Evolutionary conservation across 1,140 invertebrate genomes (phyloP).

Genomic region (Pseudachorutes palmiensis): DNA sequence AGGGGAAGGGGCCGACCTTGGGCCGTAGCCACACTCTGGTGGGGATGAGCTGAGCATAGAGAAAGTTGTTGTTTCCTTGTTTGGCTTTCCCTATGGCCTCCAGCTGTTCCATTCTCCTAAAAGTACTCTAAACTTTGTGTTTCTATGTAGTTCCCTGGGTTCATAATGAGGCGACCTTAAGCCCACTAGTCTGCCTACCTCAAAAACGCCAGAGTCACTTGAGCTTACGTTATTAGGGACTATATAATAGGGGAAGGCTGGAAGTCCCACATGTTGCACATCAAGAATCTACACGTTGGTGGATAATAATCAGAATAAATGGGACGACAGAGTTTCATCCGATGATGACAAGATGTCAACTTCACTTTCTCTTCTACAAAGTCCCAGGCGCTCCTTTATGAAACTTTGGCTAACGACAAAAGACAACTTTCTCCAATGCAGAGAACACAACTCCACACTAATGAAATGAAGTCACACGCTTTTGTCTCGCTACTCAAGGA

Average conservation of each 20-base stretch:
- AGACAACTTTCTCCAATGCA: background rate
- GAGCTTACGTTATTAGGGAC: too few relatives aligned
- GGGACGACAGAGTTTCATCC: background rate
- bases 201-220: too few relatives aligned
- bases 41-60: background rate
- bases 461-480: background rate
- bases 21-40: background rate
- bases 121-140: background rate
- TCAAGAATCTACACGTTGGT: too few relatives aligned
- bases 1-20: background rate
- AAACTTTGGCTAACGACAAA: background rate
- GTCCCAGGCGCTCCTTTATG: background rate
- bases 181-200: background rate
- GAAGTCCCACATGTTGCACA: too few relatives aligned
- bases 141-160: background rate
- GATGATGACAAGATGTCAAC: background rate
- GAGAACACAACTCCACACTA: too few relatives aligned
- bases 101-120: background rate
- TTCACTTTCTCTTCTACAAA: background rate
- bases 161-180: background rate
- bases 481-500: background rate
- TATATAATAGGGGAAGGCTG: too few relatives aligned
- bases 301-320: too few relatives aligned
- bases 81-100: background rate
- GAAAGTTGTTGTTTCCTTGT: slow-evolving; percentile 1